Conservation (phyloP, 2,888 invertebrate species). For the Aphidius colemani region DNA sequence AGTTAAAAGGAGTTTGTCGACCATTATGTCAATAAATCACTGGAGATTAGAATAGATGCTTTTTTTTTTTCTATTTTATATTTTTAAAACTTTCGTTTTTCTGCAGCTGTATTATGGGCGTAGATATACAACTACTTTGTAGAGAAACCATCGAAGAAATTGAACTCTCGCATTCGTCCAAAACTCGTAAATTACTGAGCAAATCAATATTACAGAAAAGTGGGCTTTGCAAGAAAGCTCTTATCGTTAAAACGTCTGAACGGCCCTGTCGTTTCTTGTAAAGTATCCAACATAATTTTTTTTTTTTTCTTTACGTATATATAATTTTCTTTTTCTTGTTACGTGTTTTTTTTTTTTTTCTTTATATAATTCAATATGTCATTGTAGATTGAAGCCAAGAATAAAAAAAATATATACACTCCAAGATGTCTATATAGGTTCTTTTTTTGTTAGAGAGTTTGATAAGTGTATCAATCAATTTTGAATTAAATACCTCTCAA, state of each 20-base stretch:
- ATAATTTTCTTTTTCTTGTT: not conserved
- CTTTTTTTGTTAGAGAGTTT: not conserved
- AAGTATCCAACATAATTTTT: slow-evolving; percentile 10
- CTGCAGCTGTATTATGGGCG: slow-evolving; percentile 9
- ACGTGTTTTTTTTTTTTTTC: not conserved
- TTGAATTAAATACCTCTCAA: slow-evolving; percentile 15
- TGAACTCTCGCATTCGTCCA: slow-evolving; percentile 12
- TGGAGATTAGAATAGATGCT: slow-evolving; percentile 32
- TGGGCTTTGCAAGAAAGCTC: slow-evolving; percentile 39
- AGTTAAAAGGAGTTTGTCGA: slow-evolving; percentile 12
- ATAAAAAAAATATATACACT: slow-evolving; percentile 16
- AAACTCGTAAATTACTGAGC: slow-evolving; percentile 37
- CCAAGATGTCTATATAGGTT: not conserved
- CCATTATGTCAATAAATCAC: slow-evolving; percentile 37
- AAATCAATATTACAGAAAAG: slow-evolving; percentile 40
- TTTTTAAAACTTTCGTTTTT: not conserved
- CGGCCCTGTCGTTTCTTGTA: slow-evolving; percentile 19
- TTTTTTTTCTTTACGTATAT: slow-evolving; percentile 1
- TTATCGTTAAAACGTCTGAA: slow-evolving; percentile 31
- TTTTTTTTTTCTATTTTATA: no score
- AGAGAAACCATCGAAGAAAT: no score
- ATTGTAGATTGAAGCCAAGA: not conserved
- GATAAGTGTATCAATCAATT: slow-evolving; percentile 1
- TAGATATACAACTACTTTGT: not conserved
- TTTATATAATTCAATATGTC: not conserved